Conservation (phyloP, 2,113 vertebrate species). For the Meleagris gallopavo region DNA sequence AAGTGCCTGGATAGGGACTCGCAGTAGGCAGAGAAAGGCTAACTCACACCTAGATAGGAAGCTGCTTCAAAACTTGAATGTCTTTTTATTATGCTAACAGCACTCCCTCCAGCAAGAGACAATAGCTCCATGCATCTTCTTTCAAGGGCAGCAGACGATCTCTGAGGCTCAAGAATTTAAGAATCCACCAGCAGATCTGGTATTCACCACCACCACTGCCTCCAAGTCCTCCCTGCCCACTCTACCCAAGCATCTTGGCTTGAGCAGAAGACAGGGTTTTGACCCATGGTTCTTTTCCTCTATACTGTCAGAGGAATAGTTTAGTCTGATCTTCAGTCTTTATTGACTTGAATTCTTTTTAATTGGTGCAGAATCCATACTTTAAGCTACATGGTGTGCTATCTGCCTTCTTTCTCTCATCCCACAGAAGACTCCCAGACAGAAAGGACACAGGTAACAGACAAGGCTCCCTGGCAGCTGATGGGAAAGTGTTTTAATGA, state of each 20-base stretch:
- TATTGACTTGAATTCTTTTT: background rate
- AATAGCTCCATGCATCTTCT: background rate
- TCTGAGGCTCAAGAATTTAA: background rate
- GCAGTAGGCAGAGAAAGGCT: background rate
- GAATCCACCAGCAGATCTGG: background rate
- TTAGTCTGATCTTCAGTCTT: background rate
- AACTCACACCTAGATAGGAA: background rate
- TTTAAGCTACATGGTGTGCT: background rate
- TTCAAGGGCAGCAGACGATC: background rate
- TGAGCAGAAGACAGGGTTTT: background rate
- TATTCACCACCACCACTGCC: background rate
- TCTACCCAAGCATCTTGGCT: background rate
- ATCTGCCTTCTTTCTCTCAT: background rate
- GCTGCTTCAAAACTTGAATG: background rate
- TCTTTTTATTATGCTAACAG: background rate
- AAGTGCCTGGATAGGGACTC: background rate
- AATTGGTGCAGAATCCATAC: background rate
- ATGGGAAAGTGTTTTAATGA: background rate
- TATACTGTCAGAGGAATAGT: background rate
- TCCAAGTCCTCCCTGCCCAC: background rate
- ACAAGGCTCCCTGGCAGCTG: background rate
- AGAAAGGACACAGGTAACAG: background rate
- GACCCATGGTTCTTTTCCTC: background rate
- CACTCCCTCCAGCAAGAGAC: background rate
- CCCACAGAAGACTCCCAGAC: background rate